Conservation (phyloP, 1,140 invertebrate genomes). For the Drosophila ironensis region DNA sequence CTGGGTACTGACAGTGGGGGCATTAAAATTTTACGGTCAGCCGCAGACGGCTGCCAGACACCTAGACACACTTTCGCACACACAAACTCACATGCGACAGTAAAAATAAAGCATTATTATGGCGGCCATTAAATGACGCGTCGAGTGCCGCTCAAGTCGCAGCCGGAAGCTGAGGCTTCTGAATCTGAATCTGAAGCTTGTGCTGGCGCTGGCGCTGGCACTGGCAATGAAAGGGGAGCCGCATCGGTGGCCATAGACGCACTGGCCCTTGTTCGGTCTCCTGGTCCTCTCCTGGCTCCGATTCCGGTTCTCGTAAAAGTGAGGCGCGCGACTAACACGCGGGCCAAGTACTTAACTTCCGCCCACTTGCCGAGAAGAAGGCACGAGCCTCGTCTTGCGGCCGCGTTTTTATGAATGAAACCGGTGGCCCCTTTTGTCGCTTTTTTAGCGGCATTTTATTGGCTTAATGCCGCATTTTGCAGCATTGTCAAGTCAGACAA, state of each 20-base stretch:
- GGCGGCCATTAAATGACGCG: conserved; percentile 62
- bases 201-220: neutral
- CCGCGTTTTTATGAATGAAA: conserved; percentile 71
- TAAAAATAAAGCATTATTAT: conserved; percentile 81
- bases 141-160: no score
- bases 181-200: conserved; percentile 3
- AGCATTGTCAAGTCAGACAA: conserved; percentile 16
- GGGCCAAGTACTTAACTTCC: conserved; percentile 21
- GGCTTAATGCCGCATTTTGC: conserved; percentile 58
- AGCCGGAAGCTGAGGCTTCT: conserved; percentile 58
- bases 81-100: conserved; percentile 57
- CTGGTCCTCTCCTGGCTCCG: conserved; percentile 1
- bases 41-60: conserved; percentile 69
- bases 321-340: conserved; percentile 56
- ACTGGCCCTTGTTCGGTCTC: conserved; percentile 32
- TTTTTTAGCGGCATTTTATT: conserved; percentile 64
- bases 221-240: neutral
- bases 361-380: neutral
- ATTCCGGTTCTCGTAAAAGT: conserved; percentile 40
- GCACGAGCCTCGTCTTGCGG: conserved; percentile 16
- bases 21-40: conserved; percentile 76
- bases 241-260: conserved; percentile 25
- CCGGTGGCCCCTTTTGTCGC: conserved; percentile 20
- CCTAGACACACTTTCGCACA: conserved; percentile 54
- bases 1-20: conserved; percentile 35